Conservation (phyloP, 2,113 vertebrate genomes). For the Callospermophilus lateralis region DNA sequence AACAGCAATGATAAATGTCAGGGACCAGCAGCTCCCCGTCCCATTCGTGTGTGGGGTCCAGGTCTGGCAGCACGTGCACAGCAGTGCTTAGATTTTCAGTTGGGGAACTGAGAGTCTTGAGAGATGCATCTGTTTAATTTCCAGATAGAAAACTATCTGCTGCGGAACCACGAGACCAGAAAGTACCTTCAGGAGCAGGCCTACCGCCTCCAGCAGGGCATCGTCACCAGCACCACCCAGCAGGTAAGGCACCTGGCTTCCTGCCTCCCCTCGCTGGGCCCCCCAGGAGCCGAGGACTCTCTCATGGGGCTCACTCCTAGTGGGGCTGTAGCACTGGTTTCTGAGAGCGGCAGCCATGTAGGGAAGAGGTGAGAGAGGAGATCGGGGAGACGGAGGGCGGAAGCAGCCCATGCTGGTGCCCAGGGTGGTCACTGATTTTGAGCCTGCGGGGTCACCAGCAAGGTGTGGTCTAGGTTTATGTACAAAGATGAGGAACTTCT, state of each 20-base stretch:
- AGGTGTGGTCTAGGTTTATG: background rate
- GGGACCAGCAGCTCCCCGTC: accelerated
- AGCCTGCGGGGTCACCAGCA: background rate
- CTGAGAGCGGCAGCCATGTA: background rate
- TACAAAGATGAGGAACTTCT: no score
- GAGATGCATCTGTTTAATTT: conserved; percentile 62
- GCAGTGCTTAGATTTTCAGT: background rate
- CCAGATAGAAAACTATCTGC: conserved; percentile 98
- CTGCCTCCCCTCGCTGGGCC: accelerated
- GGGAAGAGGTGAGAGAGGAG: background rate
- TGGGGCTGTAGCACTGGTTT: background rate
- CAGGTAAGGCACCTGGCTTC: conserved; percentile 87
- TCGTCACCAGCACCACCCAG: conserved; percentile 98
- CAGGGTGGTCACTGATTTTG: background rate
- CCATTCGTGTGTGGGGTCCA: accelerated
- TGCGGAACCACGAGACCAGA: conserved; percentile 97
- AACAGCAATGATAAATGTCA: background rate
- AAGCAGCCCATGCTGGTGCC: background rate
- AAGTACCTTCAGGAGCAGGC: conserved; percentile 98
- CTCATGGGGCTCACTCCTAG: accelerated
- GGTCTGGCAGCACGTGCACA: background rate
- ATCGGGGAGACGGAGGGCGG: background rate
- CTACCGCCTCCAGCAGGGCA: conserved; percentile 97
- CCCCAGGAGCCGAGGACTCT: background rate
- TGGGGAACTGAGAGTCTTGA: conserved; percentile 8